Base-by-base conservation (phyloP, 2,797 vertebrate species). In the Valencia hispanica region DNA sequence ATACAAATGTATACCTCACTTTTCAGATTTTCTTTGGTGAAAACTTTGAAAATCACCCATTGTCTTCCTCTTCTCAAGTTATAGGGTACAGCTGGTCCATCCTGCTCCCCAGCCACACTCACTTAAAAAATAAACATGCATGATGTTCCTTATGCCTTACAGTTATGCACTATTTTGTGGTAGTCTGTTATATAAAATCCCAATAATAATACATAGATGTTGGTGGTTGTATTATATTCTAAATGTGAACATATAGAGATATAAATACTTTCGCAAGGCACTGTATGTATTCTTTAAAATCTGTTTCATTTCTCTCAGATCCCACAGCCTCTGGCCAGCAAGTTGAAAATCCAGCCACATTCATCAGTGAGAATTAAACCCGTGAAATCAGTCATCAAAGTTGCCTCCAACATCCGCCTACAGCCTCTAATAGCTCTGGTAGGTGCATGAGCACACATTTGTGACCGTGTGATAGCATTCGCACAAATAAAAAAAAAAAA, bases 351-450 rank as follows among this genome's bases (percentile, higher is more conserved):
- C 3, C 82, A 90, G 82, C 91, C 96, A 34, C 97, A 97, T 91
- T 96, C 97, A 59, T 92, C 96, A 73, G 96, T 99, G 74, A 96
- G 92, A 95, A 95, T 99, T 80, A 93, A 94, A 70, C 96, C 97
- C 7, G 72, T 97, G 79, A 95, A 95, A 83, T 94, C 95, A 70
- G 3, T 88, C 22, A 95, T 97, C 80, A 95, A 95, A 93, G 93
- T 97, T 79, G 97, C 97, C 41, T 76, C 92, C 0, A 86, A 92
- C 72, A 88, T 99, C 80, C 92, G 75, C 51, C 92, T 99, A 47
- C 96, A 96, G 75, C 96, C 97, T 43, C 87, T 92, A 77, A 93
- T 94, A 57, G 88, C 91, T 15, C 86, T 96, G 93, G 98, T 99
- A 92, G 96, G 97, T 83, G 10, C 41, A 50, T 4, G 20, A 71